A percentile compares a stretch with the other conserved stretches of the same genome.
Evolutionary conservation across 2,888 invertebrate species (phyloP).

Genomic region (Athripsodes cinereus): DNA sequence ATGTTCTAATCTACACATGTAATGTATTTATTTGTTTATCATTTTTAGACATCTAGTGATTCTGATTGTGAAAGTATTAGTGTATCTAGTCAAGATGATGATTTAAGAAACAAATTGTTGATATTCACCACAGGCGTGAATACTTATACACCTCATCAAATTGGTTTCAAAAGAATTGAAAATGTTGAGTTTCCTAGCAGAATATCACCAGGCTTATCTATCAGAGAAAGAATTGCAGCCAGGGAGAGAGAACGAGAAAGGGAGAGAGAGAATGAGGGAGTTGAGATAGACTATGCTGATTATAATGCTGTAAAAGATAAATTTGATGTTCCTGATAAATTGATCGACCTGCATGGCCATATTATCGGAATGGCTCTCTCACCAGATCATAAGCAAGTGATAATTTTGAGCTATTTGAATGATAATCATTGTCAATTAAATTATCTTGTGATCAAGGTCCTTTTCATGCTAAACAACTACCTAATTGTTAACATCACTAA

Average conservation of each 20-base stretch:
- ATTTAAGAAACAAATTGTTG: slow-evolving; percentile 58
- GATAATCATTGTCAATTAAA: too few species aligned
- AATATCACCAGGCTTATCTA: slow-evolving; percentile 61
- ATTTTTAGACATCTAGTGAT: slow-evolving; percentile 22
- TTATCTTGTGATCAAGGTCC: too few species aligned
- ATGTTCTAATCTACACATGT: too few species aligned
- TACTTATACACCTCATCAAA: slow-evolving; percentile 81
- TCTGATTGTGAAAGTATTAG: slow-evolving; percentile 23
- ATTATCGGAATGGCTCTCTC: slow-evolving; percentile 84
- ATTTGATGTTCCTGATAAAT: slow-evolving; percentile 70
- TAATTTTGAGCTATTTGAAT: too few species aligned
- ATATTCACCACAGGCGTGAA: slow-evolving; percentile 79
- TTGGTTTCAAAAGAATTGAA: slow-evolving; percentile 67
- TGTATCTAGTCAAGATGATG: slow-evolving; percentile 35
- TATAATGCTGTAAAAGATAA: slow-evolving; percentile 61
- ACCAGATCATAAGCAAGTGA: slow-evolving; percentile 63
- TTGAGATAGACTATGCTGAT: slow-evolving; percentile 61
- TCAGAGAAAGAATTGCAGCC: slow-evolving; percentile 60
- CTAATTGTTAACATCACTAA: too few species aligned
- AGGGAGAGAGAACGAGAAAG: slow-evolving; percentile 48
- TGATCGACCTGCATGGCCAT: slow-evolving; percentile 79
- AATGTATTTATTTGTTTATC: too few species aligned
- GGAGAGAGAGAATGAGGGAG: slow-evolving; percentile 34
- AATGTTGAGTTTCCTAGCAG: slow-evolving; percentile 62
- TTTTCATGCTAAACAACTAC: too few species aligned